Conservation (phyloP, 2,113 vertebrate genomes). For the Tauraco erythrolophus region DNA sequence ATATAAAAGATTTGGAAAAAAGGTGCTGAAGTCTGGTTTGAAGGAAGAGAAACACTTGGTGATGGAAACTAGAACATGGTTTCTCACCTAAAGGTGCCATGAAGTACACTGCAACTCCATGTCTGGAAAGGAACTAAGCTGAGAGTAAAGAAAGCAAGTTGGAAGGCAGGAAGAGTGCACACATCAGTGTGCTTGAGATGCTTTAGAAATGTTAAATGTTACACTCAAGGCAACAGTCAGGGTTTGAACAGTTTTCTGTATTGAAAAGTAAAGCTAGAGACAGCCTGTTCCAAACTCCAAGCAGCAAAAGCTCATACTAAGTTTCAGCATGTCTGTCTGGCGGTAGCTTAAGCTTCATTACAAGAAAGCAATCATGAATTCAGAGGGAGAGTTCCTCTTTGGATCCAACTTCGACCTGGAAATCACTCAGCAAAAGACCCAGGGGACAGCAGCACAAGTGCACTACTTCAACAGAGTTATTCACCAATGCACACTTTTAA, state of each 20-base stretch:
- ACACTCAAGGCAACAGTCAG: background rate
- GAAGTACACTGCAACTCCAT: background rate
- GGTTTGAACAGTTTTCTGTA: background rate
- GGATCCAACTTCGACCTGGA: background rate
- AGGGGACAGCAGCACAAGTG: background rate
- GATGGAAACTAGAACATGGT: background rate
- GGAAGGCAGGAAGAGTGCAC: background rate
- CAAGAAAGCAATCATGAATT: background rate
- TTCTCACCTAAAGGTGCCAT: background rate
- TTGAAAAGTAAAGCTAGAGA: background rate
- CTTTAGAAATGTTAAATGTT: background rate
- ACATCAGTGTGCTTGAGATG: background rate
- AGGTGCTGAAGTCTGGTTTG: background rate
- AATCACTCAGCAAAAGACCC: background rate
- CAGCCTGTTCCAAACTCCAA: background rate
- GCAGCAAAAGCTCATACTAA: background rate
- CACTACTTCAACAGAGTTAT: background rate
- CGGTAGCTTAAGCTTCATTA: background rate
- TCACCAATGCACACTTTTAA: background rate
- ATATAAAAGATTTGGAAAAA: background rate
- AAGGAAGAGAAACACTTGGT: background rate
- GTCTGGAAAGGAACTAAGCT: background rate
- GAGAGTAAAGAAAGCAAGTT: background rate
- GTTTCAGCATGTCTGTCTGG: background rate
- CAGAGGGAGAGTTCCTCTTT: background rate